Base-by-base conservation (phyloP, 2,113 vertebrate genomes). In the Anas platyrhynchos region DNA sequence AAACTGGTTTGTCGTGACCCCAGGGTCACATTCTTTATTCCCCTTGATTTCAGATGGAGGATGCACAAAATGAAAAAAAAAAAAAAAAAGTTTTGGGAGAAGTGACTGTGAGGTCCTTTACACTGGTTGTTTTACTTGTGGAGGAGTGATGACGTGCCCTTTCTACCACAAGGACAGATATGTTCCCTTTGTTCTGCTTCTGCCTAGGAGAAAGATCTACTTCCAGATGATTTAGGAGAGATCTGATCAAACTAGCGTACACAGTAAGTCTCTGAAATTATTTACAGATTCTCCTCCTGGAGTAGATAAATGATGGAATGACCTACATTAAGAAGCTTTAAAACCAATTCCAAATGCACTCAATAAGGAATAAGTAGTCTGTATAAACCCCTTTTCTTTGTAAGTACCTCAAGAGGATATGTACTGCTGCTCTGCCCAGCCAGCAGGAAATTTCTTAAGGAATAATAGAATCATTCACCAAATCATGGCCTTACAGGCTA, bases 401-500 rank as follows among this genome's bases (percentile, higher is more conserved):
- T 79, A 87, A 92, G n/a, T n/a, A 89, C 77, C 97, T 96, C 95
- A 83, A 96, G 93, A 96, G 96, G 75, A 65, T 91, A 96, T 91
- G 93, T 88, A 85, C 18, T 81, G 80, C 92, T 94, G 89, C 91
- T 92, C 89, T 93, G 90, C 94, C 92, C 94, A 95, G 89, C 74
- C 94, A 96, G 97, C 91, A 96, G 94, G 96, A 94, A 97, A 95
- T 97, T 97, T 97, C 93, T 94, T 72, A 95, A 93, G 96, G 91
- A 97, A 97, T 97, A 97, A 97, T 88, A 95, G 91, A 94, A 97
- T 97, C 96, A 97, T 97, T 97, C 96, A 97, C 88, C 93, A 96
- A 91, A 78, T 83, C 89, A 36, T 83, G 95, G 96, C 95, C 96
- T 92, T 95, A 75, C 73, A 86, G 94, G 74, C 90, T 96, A 91